Base-by-base conservation (phyloP, 2,888 invertebrate genomes). In the Julus scanicus region DNA sequence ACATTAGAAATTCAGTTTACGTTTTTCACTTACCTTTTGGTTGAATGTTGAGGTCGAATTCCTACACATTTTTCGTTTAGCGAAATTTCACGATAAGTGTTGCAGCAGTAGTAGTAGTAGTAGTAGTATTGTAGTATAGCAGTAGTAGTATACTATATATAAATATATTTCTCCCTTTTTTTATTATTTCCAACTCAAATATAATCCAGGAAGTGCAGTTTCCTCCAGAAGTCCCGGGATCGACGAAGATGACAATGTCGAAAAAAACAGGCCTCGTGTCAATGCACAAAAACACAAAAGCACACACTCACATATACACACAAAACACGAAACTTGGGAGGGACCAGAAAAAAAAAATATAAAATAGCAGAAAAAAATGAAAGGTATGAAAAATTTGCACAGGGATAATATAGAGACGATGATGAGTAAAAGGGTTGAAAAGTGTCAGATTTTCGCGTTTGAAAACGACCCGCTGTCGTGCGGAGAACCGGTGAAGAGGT, bases 161-260 rank as follows among this genome's bases (percentile, higher is more conserved):
- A 44, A 44, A 44, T 44, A 44, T 44, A 44, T 44, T 57, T n/a
- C 17, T n/a, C 17, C n/a, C 5, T 5, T 57, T 57, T 57, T 57
- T 57, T 57, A 57, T 57, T 57, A 57, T 57, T 57, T 57, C 57
- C 57, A 57, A 57, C 57, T 57, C 57, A 57, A 57, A 57, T 57
- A 57, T 57, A 57, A 57, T 57, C 57, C 57, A 57, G 57, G 57
- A 57, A 57, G 57, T 57, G 57, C 57, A 57, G 57, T 57, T 57
- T 57, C 57, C 57, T 57, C 57, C 2, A 17, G 57, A 15, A 53
- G 53, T 15, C n/a, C 57, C 57, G n/a, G 57, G 5, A n/a, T 57
- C 44, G 57, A 57, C 57, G 17, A 17, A 11, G 53, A 1, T 53
- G 13, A 13, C 53, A 53, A 53, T 17, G 53, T 53, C 15, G 53